Evolutionary conservation across 2,888 invertebrate species (phyloP).

Genomic region (Ellobium chinense): DNA sequence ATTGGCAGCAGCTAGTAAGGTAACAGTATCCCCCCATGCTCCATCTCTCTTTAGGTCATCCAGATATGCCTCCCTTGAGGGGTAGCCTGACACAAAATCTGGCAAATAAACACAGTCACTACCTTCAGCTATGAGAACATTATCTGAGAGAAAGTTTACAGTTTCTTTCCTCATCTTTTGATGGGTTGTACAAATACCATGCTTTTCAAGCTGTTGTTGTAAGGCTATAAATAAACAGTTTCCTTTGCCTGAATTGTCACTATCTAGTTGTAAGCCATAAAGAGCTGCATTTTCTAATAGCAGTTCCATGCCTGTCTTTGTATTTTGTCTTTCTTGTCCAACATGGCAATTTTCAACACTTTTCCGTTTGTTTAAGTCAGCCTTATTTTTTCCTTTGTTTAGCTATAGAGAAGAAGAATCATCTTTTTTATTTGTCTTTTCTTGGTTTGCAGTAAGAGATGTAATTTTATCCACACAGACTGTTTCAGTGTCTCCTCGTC

Average conservation of each 20-base stretch:
- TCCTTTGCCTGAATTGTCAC: neutral
- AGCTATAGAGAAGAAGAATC: neutral
- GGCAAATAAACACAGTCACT: neutral
- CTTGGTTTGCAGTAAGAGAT: too few relatives aligned
- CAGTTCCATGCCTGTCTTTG: neutral
- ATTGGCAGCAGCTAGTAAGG: neutral
- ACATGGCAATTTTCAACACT: neutral
- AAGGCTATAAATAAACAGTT: neutral
- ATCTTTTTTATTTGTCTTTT: too few relatives aligned
- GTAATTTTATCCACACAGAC: too few relatives aligned
- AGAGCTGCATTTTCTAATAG: neutral
- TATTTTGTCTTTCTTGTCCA: neutral
- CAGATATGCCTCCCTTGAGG: neutral
- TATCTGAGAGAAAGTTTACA: neutral
- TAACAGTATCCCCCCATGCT: neutral
- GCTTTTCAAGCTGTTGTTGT: neutral
- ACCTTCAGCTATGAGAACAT: neutral
- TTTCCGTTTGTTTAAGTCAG: neutral
- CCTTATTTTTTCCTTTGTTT: neutral
- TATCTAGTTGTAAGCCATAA: neutral
- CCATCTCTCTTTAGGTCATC: neutral
- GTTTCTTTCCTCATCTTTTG: neutral
- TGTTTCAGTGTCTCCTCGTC: too few relatives aligned
- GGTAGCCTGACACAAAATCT: neutral
- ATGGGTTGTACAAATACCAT: neutral